Evolutionary conservation across 2,113 vertebrate genomes (phyloP).

Genomic region (Rana temporaria): DNA sequence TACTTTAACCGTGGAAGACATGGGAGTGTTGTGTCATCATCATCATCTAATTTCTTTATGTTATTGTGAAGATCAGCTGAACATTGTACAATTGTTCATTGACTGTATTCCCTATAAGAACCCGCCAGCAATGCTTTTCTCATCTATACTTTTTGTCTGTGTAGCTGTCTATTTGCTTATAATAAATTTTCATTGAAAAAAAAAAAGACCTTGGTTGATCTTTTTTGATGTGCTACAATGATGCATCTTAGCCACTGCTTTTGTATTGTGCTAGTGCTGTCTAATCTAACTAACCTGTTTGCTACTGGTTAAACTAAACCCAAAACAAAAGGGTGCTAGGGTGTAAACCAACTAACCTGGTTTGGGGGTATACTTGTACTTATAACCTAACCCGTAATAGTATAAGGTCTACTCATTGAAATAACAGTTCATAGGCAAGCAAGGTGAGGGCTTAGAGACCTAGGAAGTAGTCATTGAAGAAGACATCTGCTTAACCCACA

Average conservation of each 20-base stretch:
- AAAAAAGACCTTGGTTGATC: neutral
- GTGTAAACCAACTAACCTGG: conserved; percentile 15
- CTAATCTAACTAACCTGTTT: conserved; percentile 32
- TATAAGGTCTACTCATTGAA: no score
- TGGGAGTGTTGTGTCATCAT: conserved; percentile 28
- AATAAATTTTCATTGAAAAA: conserved; percentile 60
- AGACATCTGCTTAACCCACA: no score
- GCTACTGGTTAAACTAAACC: conserved; percentile 67
- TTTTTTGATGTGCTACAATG: conserved; percentile 37
- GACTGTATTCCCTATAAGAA: conserved; percentile 9
- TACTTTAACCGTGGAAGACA: neutral
- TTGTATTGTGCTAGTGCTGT: neutral
- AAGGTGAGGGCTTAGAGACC: no score
- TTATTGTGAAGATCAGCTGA: conserved; percentile 31
- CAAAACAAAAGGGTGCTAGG: neutral
- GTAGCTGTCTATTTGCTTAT: conserved; percentile 26
- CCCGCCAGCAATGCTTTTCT: conserved; percentile 12
- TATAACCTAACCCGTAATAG: neutral
- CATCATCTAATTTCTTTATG: conserved; percentile 15
- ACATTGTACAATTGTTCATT: conserved; percentile 10
- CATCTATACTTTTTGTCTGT: conserved; percentile 19
- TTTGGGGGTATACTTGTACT: neutral
- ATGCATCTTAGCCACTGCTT: neutral
- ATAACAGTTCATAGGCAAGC: no score
- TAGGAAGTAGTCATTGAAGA: no score